These are phyloP conservation scores for Neomorphus geoffroyi DNA, from an alignment of 2,797 vertebrate genomes.

Conservation along the genomic window DNA sequence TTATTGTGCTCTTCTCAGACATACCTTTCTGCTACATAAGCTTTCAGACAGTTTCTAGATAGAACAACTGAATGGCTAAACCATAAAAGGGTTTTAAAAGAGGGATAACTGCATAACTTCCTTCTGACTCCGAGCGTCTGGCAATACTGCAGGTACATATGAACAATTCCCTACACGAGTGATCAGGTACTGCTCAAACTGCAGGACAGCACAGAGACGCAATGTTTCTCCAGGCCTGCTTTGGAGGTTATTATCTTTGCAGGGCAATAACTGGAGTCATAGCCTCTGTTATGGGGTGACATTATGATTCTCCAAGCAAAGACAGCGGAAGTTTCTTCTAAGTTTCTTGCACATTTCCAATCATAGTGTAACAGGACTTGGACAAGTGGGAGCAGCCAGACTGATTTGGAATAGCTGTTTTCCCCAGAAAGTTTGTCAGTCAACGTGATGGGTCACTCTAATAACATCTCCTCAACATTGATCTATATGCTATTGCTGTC, in stretches of 20 bases:
- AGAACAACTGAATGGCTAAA: not conserved
- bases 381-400: not conserved
- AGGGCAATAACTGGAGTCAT: not conserved
- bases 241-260: not conserved
- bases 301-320: not conserved
- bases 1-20: not conserved
- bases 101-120: not conserved
- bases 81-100: not conserved
- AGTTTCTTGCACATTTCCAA: not conserved
- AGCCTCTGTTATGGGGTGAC: not conserved
- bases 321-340: not conserved
- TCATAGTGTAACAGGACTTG: not conserved
- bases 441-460: not conserved
- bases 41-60: not conserved
- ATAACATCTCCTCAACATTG: not conserved
- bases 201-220: not conserved
- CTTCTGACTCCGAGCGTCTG: not conserved
- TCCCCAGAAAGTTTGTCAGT: not conserved
- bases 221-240: not conserved
- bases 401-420: not conserved
- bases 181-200: not conserved
- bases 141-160: not conserved
- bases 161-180: not conserved
- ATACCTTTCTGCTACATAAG: not conserved
- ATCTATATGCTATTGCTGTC: not conserved